Evolutionary conservation across 2,113 vertebrate species (phyloP), one percentile per base, ranked within the genome.

Genomic region (Chamaea fasciata): DNA sequence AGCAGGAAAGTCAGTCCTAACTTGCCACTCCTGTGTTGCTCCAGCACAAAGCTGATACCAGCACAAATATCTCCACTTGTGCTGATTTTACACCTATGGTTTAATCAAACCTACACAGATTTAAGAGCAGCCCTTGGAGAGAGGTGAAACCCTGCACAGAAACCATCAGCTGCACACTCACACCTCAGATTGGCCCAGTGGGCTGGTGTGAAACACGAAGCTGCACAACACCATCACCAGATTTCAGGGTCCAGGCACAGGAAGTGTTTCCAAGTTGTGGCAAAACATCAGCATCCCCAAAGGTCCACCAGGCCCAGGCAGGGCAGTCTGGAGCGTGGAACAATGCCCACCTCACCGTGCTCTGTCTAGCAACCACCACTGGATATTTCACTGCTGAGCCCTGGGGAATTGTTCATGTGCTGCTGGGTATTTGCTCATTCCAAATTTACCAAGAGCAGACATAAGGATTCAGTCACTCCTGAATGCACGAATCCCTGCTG

Each of bases 261-360:
- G 11, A 79, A 69, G 68, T 2, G 1, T 30, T 39, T 24, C 3
- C 6, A 91, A 53, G 49, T 8, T 41, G 55, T 8, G 4, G 23
- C 13, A 16, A 35, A 22, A 47, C 1, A 22, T 30, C 70, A n/a
- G 68, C 70, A 47, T 8, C 67, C 62, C 16, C 15, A 59, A 18
- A 3, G 0, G 0, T 7, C 57, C 0, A 1, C 12, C 83, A 41
- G 79, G 65, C 50, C 10, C 6, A 5, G 65, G 55, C 46, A 47
- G 50, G 22, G 82, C 11, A 24, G 74, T 46, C 53, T 24, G 47
- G 52, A 55, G 41, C 3, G 1, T 3, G 60, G 78, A 33, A 12
- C 1, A 13, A 69, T 3, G 39, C 59, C 64, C 88, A 37, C 47
- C 79, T 42, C 74, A 10, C 2, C 4, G n/a, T 18, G 24, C 26